Evolutionary conservation across 2,888 invertebrate species (phyloP).

Genomic region (Hyposoter dolosus): DNA sequence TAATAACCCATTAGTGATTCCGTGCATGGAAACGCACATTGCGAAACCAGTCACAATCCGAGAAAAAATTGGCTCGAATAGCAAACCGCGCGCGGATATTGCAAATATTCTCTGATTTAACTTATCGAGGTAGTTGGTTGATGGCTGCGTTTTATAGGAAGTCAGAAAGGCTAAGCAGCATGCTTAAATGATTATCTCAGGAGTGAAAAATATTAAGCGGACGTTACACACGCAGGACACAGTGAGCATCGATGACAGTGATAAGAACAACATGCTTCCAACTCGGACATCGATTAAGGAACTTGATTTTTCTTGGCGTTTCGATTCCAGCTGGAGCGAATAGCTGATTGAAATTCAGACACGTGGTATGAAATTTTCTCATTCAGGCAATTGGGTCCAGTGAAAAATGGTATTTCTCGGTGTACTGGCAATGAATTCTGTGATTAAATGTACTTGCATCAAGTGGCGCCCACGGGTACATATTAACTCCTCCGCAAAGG

Average conservation of each 20-base stretch:
- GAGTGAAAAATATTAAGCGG: background rate
- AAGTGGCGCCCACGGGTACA: slow-evolving; percentile 23
- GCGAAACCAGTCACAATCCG: background rate
- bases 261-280: background rate
- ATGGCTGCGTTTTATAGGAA: slow-evolving; percentile 14
- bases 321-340: background rate
- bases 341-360: background rate
- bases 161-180: slow-evolving; percentile 7
- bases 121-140: background rate
- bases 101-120: background rate
- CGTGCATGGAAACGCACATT: background rate
- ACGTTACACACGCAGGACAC: background rate
- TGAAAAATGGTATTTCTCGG: slow-evolving; percentile 4
- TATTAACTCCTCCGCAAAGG: slow-evolving; percentile 43
- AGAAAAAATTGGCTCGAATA: background rate
- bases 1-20: slow-evolving; percentile 24
- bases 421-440: slow-evolving; percentile 5
- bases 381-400: background rate
- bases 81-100: background rate
- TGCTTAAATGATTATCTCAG: background rate
- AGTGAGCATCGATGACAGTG: slow-evolving; percentile 17
- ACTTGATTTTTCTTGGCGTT: background rate
- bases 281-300: background rate
- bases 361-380: background rate
- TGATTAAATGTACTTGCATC: slow-evolving; percentile 33